Evolutionary conservation across 2,113 vertebrate species (phyloP).

Genomic region (Lampris megalopsis): DNA sequence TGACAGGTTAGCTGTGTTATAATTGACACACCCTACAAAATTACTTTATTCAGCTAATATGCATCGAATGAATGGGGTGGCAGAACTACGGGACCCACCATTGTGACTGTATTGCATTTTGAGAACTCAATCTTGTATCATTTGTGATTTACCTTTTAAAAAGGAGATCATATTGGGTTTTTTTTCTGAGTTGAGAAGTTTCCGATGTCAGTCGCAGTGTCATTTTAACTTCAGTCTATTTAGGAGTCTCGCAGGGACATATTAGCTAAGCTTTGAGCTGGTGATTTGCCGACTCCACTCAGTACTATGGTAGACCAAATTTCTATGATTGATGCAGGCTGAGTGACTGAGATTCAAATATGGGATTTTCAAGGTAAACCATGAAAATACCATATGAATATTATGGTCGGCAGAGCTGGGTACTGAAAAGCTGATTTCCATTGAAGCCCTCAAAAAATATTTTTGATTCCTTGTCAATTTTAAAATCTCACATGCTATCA

Average conservation of each 20-base stretch:
- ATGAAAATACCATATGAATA: background rate
- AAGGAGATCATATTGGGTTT: background rate
- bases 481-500: background rate
- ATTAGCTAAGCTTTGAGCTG: background rate
- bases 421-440: background rate
- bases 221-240: background rate
- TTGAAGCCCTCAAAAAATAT: background rate
- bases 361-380: background rate
- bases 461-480: background rate
- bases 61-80: slow-evolving; percentile 55
- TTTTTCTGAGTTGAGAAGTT: background rate
- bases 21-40: slow-evolving; percentile 61
- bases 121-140: slow-evolving; percentile 3
- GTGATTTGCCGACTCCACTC: background rate
- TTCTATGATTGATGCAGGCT: background rate
- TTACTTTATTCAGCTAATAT: slow-evolving; percentile 68
- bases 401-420: background rate
- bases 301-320: background rate
- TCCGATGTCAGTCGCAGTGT: background rate
- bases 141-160: background rate
- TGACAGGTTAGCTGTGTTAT: slow-evolving; percentile 57
- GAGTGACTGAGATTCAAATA: background rate
- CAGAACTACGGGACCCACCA: slow-evolving; percentile 32
- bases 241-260: background rate
- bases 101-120: background rate